phyloP scores from a whole-genome alignment of 2,888 invertebrate genomes.

The Theodoxus fluviatilis region DNA sequence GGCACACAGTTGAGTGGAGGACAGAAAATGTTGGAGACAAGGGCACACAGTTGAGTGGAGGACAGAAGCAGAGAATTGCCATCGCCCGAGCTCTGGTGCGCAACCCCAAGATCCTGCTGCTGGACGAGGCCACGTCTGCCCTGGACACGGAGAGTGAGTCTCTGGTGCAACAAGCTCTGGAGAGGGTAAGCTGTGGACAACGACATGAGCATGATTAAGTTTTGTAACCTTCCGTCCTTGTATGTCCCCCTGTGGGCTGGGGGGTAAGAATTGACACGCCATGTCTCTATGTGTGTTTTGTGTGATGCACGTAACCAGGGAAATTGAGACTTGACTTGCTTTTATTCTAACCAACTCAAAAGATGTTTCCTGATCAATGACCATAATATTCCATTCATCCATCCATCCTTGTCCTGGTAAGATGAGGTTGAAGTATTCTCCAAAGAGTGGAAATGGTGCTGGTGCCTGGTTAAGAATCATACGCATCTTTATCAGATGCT shows the following conservation, averaged over 20 bases:
- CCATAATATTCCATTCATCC: no score
- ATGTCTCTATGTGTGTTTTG: no score
- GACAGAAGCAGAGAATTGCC: slow-evolving; percentile 35
- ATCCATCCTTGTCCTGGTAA: no score
- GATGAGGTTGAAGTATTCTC: no score
- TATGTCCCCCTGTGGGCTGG: no score
- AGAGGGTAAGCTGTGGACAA: slow-evolving; percentile 66
- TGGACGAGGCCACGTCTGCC: slow-evolving; percentile 85
- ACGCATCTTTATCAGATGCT: no score
- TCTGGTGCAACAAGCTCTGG: slow-evolving; percentile 80
- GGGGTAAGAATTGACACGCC: no score
- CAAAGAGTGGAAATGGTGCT: no score
- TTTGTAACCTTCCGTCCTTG: no score
- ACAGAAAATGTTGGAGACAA: slow-evolving; percentile 34
- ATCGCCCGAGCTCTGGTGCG: slow-evolving; percentile 67
- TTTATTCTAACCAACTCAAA: background rate
- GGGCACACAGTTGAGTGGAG: slow-evolving; percentile 33
- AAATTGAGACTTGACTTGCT: background rate
- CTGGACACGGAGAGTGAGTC: slow-evolving; percentile 82
- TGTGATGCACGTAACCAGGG: background rate
- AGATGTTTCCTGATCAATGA: background rate
- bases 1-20: slow-evolving; percentile 34
- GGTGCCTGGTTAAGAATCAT: no score
- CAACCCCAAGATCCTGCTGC: slow-evolving; percentile 74
- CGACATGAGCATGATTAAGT: no score